Evolutionary conservation across 2,888 invertebrate genomes (phyloP).

Genomic region (Alsophila aescularia): DNA sequence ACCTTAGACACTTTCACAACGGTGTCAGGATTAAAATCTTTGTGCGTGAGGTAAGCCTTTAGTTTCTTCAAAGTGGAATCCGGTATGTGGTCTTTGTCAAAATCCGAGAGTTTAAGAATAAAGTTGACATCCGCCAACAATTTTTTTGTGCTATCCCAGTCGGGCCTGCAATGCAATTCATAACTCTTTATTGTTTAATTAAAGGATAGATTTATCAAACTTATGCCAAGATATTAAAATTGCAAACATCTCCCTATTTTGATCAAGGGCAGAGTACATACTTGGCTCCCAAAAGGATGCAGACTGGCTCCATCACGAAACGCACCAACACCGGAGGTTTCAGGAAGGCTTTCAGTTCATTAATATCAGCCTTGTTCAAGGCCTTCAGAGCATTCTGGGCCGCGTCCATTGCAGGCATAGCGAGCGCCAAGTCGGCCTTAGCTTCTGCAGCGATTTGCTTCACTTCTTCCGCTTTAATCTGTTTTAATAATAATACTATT

Average conservation of each 20-base stretch:
- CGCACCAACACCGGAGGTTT: conserved; percentile 94
- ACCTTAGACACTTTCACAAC: conserved; percentile 89
- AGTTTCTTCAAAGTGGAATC: conserved; percentile 91
- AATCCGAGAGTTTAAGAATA: conserved; percentile 91
- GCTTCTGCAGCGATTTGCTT: conserved; percentile 94
- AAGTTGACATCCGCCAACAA: conserved; percentile 93
- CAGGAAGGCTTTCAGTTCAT: conserved; percentile 94
- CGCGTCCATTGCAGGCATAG: conserved; percentile 93
- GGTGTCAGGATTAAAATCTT: conserved; percentile 92
- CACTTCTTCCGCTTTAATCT: conserved; percentile 91
- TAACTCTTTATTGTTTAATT: background rate
- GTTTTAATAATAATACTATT: too few species aligned
- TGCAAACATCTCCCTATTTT: background rate
- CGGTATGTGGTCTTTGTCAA: conserved; percentile 94
- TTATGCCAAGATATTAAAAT: background rate
- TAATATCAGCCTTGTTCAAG: conserved; percentile 95
- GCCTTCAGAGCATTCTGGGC: conserved; percentile 93
- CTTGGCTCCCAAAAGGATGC: conserved; percentile 92
- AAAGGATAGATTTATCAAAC: too few species aligned
- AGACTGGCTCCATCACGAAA: conserved; percentile 96
- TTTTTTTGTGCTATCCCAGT: conserved; percentile 93
- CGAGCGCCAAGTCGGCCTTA: conserved; percentile 93
- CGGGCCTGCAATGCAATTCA: conserved; percentile 84
- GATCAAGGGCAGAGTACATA: conserved; percentile 65
- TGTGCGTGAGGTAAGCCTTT: conserved; percentile 92